Base-by-base conservation (phyloP, 1,140 invertebrate species). In the Tetranychus cinnabarinus region DNA sequence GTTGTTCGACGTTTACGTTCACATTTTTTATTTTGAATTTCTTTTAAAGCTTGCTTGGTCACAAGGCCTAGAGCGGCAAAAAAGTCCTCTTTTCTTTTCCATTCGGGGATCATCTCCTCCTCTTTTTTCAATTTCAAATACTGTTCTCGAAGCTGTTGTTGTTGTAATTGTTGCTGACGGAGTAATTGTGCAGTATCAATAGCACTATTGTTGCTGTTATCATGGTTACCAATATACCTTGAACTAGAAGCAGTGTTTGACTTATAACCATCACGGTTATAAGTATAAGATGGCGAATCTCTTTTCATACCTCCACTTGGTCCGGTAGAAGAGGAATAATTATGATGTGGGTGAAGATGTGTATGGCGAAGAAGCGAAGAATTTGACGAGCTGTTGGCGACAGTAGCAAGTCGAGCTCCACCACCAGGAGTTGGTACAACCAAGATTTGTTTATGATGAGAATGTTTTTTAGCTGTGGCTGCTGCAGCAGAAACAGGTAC, bases 1-100 rank as follows among this genome's bases (percentile, higher is more conserved):
- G 72, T 73, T 12, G 69, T 71, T 50, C 72, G 61, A 12, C 72
- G 64, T 62, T 72, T 73, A 59, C 72, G 61, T 58, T 73, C 71
- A 36, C 65, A 63, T 61, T 67, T 67, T 58, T 66, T 69, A 58
- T 63, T 69, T 56, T 69, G 68, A 42, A 73, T 58, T 63, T 72
- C 71, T 67, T 59, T 42, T 46, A 69, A 15, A 59, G 59, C 46
- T 47, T 65, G 60, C 54, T 59, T 59, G 8, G 64, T 61, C 2
- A 68, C 63, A 5, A 68, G 50, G 13, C 65, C 67, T 48, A 62
- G 33, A 34, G 33, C 34, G 12, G 59, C 46, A 33, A 60, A 54
- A 60, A 52, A 60, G 34, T 52, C 39, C 31, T 60, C 59, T 37
- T 60, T 60, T 12, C 46, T 34, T 36, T 54, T 60, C 23, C n/a